Evolutionary conservation across 2,888 invertebrate genomes (phyloP).

Genomic region (Diaprepes abbreviatus): DNA sequence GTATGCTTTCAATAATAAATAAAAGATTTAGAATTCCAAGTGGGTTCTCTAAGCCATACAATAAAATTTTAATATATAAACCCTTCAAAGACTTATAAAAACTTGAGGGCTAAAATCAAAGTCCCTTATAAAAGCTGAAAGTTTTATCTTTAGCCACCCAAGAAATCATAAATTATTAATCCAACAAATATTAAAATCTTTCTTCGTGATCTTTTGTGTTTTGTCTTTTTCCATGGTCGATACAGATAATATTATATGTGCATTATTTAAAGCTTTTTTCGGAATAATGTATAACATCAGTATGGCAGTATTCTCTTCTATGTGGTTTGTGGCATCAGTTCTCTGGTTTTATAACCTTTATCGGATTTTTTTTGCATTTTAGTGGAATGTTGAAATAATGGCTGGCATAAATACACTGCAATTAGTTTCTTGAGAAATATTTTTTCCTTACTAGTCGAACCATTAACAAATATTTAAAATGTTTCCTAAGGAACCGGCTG

Average conservation of each 20-base stretch:
- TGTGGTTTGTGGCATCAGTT: no score
- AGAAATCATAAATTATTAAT: conserved; percentile 13
- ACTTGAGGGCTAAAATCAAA: conserved; percentile 14
- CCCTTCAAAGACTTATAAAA: conserved; percentile 8
- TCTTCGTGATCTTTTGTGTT: conserved; percentile 1
- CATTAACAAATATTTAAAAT: no score
- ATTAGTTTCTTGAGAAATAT: no score
- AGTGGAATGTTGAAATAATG: no score
- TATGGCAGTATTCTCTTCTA: no score
- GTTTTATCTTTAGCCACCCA: conserved; percentile 12
- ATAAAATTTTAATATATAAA: conserved; percentile 24
- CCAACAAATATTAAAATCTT: conserved; percentile 14
- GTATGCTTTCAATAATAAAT: conserved; percentile 20
- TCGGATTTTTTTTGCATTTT: no score
- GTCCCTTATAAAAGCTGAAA: conserved; percentile 14
- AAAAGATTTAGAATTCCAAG: conserved; percentile 20
- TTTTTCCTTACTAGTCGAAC: no score
- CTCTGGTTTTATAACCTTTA: no score
- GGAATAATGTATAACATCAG: neutral
- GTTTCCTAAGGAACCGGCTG: no score
- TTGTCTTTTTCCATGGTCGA: conserved; percentile 1
- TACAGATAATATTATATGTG: conserved; percentile 1
- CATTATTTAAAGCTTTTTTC: neutral
- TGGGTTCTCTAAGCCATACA: conserved; percentile 13
- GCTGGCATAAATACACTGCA: no score